These are phyloP conservation scores for Sanderia malayensis DNA, from an alignment of 30 jellyfish, hydroid and myxozoan genomes.

Conservation along the genomic window DNA sequence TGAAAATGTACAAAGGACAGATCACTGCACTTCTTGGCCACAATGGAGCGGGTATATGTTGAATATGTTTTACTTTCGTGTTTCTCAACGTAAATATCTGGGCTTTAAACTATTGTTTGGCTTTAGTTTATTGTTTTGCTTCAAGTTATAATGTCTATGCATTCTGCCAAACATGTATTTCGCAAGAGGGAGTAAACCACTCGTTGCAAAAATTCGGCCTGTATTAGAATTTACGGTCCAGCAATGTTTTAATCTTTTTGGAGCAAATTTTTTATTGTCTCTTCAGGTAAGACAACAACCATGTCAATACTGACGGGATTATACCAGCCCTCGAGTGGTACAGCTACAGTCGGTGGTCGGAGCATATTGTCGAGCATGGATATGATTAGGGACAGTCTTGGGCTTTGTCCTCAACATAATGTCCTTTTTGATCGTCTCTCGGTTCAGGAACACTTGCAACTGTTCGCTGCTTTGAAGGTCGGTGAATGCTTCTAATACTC, in stretches of 20 bases:
- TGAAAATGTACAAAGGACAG: constrained; percentile 94
- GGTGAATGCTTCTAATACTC: no score
- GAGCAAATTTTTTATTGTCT: no score
- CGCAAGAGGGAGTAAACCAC: no score
- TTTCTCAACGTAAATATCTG: no score
- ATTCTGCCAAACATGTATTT: no score
- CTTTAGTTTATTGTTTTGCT: no score
- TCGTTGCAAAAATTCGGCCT: no score
- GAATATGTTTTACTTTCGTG: no score
- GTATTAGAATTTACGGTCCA: no score
- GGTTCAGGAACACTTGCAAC: constrained; percentile 84
- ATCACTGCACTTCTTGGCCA: constrained; percentile 96
- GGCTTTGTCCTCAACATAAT: constrained; percentile 97
- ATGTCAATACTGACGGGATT: constrained; percentile 95
- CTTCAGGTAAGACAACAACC: constrained; percentile 94
- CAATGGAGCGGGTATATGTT: constrained; percentile 99
- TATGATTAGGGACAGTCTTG: constrained; percentile 87
- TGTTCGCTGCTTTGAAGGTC: constrained; percentile 87
- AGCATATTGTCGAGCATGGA: constrained; percentile 83
- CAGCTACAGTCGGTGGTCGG: constrained; percentile 63
- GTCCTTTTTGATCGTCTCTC: constrained; percentile 90
- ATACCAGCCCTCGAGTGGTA: constrained; percentile 76
- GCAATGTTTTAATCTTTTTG: no score
- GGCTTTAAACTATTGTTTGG: no score
- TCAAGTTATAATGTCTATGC: no score